Conservation (phyloP, 2,888 invertebrate species). For the Julus scandinavius region DNA sequence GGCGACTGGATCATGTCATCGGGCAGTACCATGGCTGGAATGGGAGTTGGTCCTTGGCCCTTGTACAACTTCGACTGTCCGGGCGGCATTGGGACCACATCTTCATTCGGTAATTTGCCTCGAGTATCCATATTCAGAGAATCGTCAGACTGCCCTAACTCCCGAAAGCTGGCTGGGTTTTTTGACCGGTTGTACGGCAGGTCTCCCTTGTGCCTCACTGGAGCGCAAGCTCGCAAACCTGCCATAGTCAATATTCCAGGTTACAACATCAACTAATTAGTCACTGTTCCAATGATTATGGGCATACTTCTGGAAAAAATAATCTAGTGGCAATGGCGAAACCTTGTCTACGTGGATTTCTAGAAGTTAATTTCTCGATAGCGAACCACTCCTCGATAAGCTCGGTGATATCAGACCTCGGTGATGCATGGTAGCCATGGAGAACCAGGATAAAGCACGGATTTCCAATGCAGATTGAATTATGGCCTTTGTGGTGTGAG, state of each 20-base stretch:
- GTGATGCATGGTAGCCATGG: not conserved
- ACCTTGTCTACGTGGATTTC: constrained; percentile 17
- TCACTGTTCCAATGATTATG: not conserved
- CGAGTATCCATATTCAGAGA: not conserved
- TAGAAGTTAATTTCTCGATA: not conserved
- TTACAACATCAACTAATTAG: not conserved
- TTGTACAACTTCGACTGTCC: not conserved
- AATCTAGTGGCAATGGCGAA: constrained; percentile 29
- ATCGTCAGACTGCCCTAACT: constrained; percentile 10
- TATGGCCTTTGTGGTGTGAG: not conserved
- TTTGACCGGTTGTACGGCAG: not conserved
- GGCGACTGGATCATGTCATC: constrained; percentile 3
- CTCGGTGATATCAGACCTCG: not conserved
- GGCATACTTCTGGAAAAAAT: too few species aligned
- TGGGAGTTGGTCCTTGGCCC: not conserved
- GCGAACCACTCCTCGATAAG: constrained; percentile 33
- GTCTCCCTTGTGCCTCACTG: not conserved
- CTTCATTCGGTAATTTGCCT: not conserved
- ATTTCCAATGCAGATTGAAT: not conserved
- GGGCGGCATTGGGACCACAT: not conserved
- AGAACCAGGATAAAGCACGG: not conserved
- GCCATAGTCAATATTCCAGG: not conserved
- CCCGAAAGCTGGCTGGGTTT: not conserved
- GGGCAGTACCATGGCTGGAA: not conserved
- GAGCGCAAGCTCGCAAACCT: not conserved